Evolutionary conservation across 2,888 invertebrate species (phyloP), one percentile per base, ranked within the genome.

Genomic region (Toxonevra muliebris): DNA sequence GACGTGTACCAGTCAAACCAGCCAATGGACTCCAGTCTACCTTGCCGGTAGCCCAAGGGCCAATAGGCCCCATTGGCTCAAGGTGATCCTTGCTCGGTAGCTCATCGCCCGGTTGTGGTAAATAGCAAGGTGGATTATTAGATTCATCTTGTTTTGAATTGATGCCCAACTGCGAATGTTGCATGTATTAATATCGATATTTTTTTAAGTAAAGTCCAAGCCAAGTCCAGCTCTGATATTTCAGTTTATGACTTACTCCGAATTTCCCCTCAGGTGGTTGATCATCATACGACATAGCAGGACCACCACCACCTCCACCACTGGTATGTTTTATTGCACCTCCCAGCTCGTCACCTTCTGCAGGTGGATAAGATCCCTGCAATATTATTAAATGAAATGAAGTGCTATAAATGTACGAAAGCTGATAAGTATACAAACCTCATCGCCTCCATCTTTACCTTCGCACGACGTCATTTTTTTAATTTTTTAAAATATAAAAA

Each of bases 21-120:
- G 88, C 89, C 66, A 91, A 85, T 0, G 92, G 91, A 45, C 91
- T 90, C 90, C 91, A 93, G 80, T 92, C 91, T 19, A 91, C 89
- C 73, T 90, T 89, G 1, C 93, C 93, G 1, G 92, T 90, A 3
- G 90, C 90, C 86, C 91, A 92, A 10, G 92, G 92, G 1, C 86
- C 87, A 58, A 88, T 83, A 0, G 88, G 86, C 1, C 86, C 87
- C 88, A 88, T 88, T 7, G 85, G 81, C 17, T 82, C 79, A 19
- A 82, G 77, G 0, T 80, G 74, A 48, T 80, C 80, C 41, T 80
- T 79, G 9, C 74, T 76, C 0, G 87, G 85, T 71, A 87, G 74
- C 61, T 86, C 83, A 73, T 88, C 88, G 54, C 85, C 85, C 0
- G 88, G 86, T 78, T 89, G 88, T 1, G 90, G 89, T 66, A 90